Base-by-base conservation (phyloP, 1,140 invertebrate species). In the Ladona fulva region DNA sequence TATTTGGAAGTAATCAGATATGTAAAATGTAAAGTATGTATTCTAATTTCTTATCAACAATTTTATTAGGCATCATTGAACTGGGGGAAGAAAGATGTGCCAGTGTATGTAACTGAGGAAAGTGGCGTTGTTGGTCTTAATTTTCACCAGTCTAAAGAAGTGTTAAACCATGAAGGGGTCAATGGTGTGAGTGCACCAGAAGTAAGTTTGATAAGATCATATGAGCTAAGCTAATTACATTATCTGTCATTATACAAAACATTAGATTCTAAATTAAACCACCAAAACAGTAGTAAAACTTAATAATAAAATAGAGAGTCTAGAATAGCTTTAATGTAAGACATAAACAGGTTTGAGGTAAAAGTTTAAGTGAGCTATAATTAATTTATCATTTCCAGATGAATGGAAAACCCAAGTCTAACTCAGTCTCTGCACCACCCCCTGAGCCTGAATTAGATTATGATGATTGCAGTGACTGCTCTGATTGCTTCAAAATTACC, bases 101-200 rank as follows among this genome's bases (percentile, higher is more conserved):
- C 92, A 11, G 91, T 94, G 6, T 94, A 93, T 82, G 91, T 92
- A 25, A 93, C 92, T 11, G 92, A 95, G 80, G 93, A 95, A 82
- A 93, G 92, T 74, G 92, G 93, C 77, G 93, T 95, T 0, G 90
- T 95, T 22, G 94, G 94, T 0, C 88, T 96, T 1, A 94, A 94
- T 85, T 95, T 95, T 87, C 92, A 94, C 84, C 93, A 95, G 85
- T 94, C 93, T 84, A 95, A 95, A 89, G 94, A 95, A 86, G 89
- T 93, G 81, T 88, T 94, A 19, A 92, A 94, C 76, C 89, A 91
- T 76, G 93, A 94, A 80, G 89, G 88, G 37, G 87, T 88, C 25
- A 94, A 94, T 83, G 92, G 93, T 24, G 84, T 86, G 59, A 85
- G 3, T 12, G 14, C n/a, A 22, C 52, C 84, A 80, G 86, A 85